Percentiles rank a stretch among this genome's conserved stretches.
Conservation (phyloP, 2,888 invertebrate genomes). For the Pycnomerus fuliginosus region DNA sequence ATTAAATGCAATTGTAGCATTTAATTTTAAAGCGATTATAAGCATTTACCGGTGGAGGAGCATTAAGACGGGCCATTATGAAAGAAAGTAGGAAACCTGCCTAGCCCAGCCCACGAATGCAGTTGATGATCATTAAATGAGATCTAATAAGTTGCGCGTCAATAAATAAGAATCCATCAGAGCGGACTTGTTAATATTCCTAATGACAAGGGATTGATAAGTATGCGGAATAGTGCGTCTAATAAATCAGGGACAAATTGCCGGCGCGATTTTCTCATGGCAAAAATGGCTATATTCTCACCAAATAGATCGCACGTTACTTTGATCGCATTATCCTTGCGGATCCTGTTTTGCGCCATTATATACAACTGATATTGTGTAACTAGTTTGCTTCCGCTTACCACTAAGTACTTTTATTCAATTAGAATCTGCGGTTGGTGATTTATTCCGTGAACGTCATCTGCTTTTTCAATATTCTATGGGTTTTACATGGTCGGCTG, state of each 20-base stretch:
- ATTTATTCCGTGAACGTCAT: slow-evolving; percentile 16
- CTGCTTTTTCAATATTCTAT: slow-evolving; percentile 19
- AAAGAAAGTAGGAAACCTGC: not conserved
- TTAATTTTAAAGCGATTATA: not conserved
- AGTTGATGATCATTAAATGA: not conserved
- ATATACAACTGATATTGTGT: slow-evolving; percentile 17
- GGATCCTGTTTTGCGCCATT: slow-evolving; percentile 16
- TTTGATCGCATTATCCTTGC: slow-evolving; percentile 7
- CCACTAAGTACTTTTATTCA: slow-evolving; percentile 16
- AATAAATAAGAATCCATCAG: too few relatives aligned
- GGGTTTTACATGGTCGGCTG: too few relatives aligned
- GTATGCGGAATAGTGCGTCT: not conserved
- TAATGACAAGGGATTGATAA: too few relatives aligned
- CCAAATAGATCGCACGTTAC: not conserved
- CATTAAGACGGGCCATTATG: not conserved
- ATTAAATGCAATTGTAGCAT: too few relatives aligned
- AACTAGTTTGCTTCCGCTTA: slow-evolving; percentile 12
- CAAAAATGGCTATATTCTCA: not conserved
- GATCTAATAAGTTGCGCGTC: not conserved
- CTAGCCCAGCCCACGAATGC: not conserved
- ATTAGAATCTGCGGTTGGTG: slow-evolving; percentile 13
- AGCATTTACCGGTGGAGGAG: not conserved
- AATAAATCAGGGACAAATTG: not conserved
- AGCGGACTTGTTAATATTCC: too few relatives aligned
- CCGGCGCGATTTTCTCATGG: not conserved